Evolutionary conservation across 2,113 vertebrate genomes (phyloP).

Genomic region (Pelecanoides urinatrix): DNA sequence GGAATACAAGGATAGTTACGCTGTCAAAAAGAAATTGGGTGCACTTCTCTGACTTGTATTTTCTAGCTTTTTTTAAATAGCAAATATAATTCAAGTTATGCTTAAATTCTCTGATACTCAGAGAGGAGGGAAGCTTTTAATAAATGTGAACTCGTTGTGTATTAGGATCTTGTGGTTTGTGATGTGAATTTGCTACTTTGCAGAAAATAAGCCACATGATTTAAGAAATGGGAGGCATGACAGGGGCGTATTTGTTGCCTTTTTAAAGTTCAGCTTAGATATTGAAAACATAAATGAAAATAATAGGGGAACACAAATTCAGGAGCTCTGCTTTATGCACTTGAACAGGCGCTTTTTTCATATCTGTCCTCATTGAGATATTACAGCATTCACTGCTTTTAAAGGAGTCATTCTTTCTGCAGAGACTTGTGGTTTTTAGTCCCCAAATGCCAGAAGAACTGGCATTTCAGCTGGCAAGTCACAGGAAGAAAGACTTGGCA

Average conservation of each 20-base stretch:
- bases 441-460: constrained; percentile 22
- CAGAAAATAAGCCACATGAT: background rate
- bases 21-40: background rate
- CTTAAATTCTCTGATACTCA: background rate
- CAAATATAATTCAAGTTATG: background rate
- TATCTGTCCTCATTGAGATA: background rate
- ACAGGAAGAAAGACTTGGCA: constrained; percentile 16
- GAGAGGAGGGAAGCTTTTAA: background rate
- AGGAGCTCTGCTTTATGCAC: constrained; percentile 2
- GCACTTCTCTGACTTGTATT: background rate
- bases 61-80: background rate
- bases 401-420: constrained; percentile 50
- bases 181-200: background rate
- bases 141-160: background rate
- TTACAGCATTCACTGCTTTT: constrained; percentile 40
- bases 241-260: background rate
- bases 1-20: background rate
- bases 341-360: constrained; percentile 20
- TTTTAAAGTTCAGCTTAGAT: background rate
- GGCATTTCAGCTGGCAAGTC: constrained; percentile 39
- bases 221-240: background rate
- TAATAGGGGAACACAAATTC: background rate
- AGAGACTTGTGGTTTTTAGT: constrained; percentile 24
- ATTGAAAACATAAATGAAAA: constrained; percentile 11
- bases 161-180: background rate